These are phyloP conservation scores for Malthinus flaveolus DNA, from an alignment of 2,888 invertebrate species.

Conservation along the genomic window DNA sequence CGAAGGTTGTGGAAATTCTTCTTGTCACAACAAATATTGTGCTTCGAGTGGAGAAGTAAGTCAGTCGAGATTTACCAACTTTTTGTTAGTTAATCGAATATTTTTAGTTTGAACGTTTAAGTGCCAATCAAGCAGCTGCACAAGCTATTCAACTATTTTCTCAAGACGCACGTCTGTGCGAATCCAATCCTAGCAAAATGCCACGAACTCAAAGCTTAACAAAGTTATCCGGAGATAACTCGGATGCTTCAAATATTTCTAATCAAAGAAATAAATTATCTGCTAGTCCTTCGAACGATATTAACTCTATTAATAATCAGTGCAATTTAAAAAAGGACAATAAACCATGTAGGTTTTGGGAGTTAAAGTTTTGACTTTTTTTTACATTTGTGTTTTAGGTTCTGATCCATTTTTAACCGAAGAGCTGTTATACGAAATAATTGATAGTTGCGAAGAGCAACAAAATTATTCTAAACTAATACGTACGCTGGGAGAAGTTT, in stretches of 20 bases:
- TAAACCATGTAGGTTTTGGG: conserved; percentile 14
- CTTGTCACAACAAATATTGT: conserved; percentile 84
- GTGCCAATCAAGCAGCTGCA: conserved; percentile 89
- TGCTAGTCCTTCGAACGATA: conserved; percentile 43
- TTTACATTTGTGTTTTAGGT: conserved; percentile 37
- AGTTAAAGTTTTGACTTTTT: not conserved
- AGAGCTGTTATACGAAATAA: conserved; percentile 71
- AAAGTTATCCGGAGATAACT: conserved; percentile 29
- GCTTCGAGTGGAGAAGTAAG: conserved; percentile 85
- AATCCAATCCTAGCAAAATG: conserved; percentile 72
- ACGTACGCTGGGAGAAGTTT: conserved; percentile 77
- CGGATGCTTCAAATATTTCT: conserved; percentile 17
- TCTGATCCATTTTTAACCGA: conserved; percentile 69
- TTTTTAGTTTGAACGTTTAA: conserved; percentile 59
- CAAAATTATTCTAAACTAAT: conserved; percentile 73
- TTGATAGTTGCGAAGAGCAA: conserved; percentile 72
- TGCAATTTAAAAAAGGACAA: conserved; percentile 34
- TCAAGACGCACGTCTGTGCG: conserved; percentile 83
- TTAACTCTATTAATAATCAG: conserved; percentile 40
- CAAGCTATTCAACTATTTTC: conserved; percentile 85
- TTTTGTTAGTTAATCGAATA: not conserved
- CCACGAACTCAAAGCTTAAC: conserved; percentile 60
- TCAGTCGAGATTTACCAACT: not conserved
- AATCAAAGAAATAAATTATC: conserved; percentile 19
- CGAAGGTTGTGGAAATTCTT: conserved; percentile 89